Evolutionary conservation across 2,888 invertebrate species (phyloP).

Genomic region (Artemia sinica): DNA sequence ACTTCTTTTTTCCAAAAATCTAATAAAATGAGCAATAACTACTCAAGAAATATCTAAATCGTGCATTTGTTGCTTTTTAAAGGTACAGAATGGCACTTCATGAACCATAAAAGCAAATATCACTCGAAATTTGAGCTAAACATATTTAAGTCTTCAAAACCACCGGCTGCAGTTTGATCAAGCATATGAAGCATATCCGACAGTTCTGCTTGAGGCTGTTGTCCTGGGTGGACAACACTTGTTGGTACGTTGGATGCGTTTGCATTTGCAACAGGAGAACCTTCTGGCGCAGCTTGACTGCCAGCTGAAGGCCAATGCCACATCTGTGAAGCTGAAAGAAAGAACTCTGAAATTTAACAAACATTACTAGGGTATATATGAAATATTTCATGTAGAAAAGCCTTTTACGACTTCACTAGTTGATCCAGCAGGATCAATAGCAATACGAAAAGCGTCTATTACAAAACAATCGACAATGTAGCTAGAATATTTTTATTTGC

Average conservation of each 20-base stretch:
- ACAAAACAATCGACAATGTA: too few relatives aligned
- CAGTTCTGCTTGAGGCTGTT: conserved; percentile 44
- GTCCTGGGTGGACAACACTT: conserved; percentile 34
- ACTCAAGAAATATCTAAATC: too few relatives aligned
- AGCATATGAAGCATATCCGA: conserved; percentile 86
- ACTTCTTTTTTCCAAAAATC: too few relatives aligned
- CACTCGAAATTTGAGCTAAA: conserved; percentile 62
- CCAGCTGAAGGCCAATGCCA: conserved; percentile 53
- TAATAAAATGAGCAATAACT: too few relatives aligned
- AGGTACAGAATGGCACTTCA: too few relatives aligned
- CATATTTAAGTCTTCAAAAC: conserved; percentile 80
- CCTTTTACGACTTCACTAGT: neutral
- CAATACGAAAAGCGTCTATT: too few relatives aligned
- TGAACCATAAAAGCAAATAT: too few relatives aligned
- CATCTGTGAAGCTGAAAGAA: conserved; percentile 40
- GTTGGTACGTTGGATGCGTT: conserved; percentile 33
- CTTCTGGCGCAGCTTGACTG: conserved; percentile 29
- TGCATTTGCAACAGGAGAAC: conserved; percentile 30
- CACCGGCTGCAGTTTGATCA: conserved; percentile 49
- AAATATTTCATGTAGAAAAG: conserved; percentile 12
- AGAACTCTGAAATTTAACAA: neutral
- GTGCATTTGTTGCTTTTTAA: too few relatives aligned
- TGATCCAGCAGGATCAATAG: neutral
- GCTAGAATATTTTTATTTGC: too few relatives aligned
- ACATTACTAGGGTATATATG: conserved; percentile 15